Conservation (phyloP, 2,113 vertebrate species). For the Hipposideros armiger region DNA sequence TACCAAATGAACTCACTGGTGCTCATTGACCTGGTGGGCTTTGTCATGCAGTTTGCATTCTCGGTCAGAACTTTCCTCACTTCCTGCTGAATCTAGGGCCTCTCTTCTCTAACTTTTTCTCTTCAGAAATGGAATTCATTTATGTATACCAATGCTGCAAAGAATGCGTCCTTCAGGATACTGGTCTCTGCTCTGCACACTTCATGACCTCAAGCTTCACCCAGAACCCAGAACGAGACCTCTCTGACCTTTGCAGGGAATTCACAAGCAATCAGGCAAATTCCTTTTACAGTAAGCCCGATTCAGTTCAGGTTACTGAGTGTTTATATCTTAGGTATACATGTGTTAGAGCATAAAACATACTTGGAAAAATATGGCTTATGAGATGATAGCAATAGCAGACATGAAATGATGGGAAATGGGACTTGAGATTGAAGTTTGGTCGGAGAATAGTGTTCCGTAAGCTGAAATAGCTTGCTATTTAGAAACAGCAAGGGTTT, state of each 20-base stretch:
- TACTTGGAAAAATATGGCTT: slow-evolving; percentile 61
- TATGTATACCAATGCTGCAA: slow-evolving; percentile 27
- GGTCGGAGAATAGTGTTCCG: slow-evolving; percentile 56
- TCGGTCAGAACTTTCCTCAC: background rate
- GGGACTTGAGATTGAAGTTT: slow-evolving; percentile 26
- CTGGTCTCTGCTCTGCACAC: background rate
- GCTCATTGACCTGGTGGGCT: background rate
- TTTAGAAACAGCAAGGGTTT: slow-evolving; percentile 60
- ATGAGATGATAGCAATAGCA: slow-evolving; percentile 56
- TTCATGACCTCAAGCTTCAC: background rate
- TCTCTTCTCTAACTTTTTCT: background rate
- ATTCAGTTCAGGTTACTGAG: slow-evolving; percentile 31
- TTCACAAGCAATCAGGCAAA: slow-evolving; percentile 56
- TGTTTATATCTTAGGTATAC: slow-evolving; percentile 49
- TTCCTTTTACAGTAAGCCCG: slow-evolving; percentile 23
- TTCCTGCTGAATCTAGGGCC: background rate
- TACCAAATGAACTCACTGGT: background rate
- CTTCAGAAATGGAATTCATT: slow-evolving; percentile 22
- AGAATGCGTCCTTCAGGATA: background rate
- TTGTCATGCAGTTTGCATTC: background rate
- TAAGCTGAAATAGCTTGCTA: slow-evolving; percentile 56
- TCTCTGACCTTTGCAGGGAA: slow-evolving; percentile 37
- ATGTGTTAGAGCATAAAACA: slow-evolving; percentile 31
- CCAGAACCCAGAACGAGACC: background rate
- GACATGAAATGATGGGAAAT: slow-evolving; percentile 59